Base-by-base conservation (phyloP, 1,140 invertebrate species). In the Colletes gigas region DNA sequence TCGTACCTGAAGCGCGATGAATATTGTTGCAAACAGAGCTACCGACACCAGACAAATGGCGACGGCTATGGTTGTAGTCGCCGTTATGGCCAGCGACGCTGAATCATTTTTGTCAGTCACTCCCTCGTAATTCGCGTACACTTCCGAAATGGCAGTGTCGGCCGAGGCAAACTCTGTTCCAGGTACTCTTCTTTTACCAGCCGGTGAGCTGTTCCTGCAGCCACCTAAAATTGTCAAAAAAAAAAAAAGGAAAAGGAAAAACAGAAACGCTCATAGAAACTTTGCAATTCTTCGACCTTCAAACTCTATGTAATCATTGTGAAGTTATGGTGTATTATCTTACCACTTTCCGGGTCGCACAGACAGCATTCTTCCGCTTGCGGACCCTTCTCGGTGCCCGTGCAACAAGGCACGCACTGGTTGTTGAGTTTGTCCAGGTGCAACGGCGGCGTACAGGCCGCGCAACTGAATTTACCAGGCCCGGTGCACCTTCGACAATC, bases 121-220 rank as follows among this genome's bases (percentile, higher is more conserved):
- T 82, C 78, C 92, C 83, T 72, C 92, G 47, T 86, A 91, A 78
- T 84, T 89, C 71, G 93, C 90, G n/a, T 91, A 89, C 52, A 89
- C 90, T 75, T 88, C 90, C 66, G 91, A 82, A 79, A 88, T 80
- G 47, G 82, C 80, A 19, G 82, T 52, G 86, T 93, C 93, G 91
- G 75, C 59, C 89, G 88, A 88, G 30, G 91, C 90, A 86, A 94
- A 94, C 83, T 95, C 94, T 15, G 92, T 92, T 83, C 95, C 92
- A 2, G 96, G 95, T 63, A 96, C 96, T 62, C 96, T 94, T n/a
- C 96, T 93, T 88, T 97, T 97, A 30, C 96, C 96, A 44, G 96
- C 96, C 19, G 96, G 95, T 0, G 96, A 96, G n/a, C 95, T 95
- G 86, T 95, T 96, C 88, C 95, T 95, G 86, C 96, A 96, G 79